Conservation (phyloP, 2,113 vertebrate species). For the Bungarus multicinctus region DNA sequence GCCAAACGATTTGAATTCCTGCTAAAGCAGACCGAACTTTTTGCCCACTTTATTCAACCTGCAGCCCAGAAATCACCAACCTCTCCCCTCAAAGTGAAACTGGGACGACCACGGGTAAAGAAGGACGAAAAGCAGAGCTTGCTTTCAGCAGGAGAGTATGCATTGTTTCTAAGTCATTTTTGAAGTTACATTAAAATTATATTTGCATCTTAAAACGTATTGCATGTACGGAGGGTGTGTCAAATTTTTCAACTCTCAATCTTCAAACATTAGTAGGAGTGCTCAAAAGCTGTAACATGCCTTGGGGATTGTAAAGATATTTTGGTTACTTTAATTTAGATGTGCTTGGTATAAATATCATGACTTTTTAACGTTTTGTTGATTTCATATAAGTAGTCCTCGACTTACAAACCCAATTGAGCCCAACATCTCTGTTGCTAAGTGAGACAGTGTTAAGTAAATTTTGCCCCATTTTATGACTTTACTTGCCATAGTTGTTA, state of each 20-base stretch:
- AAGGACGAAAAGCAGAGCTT: conserved; percentile 85
- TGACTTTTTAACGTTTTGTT: no score
- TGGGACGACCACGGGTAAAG: conserved; percentile 79
- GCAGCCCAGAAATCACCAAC: conserved; percentile 86
- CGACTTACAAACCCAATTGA: neutral
- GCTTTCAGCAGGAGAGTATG: conserved; percentile 85
- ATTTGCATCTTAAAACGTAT: neutral
- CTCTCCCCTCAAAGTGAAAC: conserved; percentile 82
- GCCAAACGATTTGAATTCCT: conserved; percentile 89
- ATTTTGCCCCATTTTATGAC: neutral
- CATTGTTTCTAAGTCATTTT: neutral
- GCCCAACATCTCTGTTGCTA: neutral
- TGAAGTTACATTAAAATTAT: neutral
- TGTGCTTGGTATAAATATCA: no score
- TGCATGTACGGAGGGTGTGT: neutral
- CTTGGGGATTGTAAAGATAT: no score
- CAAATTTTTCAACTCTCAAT: no score
- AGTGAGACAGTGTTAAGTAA: neutral
- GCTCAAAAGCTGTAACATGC: no score
- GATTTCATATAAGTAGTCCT: neutral
- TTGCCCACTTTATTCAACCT: conserved; percentile 89
- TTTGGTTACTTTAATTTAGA: no score
- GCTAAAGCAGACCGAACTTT: conserved; percentile 88
- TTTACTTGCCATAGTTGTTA: neutral
- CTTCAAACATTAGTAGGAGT: no score